Evolutionary conservation across 1,140 invertebrate species (phyloP).

Genomic region (Drosophila kanapiae): DNA sequence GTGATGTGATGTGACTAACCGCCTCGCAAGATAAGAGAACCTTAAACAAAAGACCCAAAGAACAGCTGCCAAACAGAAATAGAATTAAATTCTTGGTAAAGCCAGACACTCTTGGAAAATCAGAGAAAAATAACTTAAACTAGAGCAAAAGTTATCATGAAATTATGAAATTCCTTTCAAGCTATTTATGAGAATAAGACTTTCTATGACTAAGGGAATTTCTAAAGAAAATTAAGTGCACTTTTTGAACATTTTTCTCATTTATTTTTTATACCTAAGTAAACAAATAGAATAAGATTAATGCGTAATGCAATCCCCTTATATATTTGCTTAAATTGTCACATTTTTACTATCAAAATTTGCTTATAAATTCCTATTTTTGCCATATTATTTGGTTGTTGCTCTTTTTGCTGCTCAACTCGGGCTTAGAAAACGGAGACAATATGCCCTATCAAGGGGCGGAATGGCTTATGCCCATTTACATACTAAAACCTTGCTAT

Average conservation of each 20-base stretch:
- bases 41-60: constrained; percentile 5
- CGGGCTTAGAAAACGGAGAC: neutral
- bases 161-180: neutral
- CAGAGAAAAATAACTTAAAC: neutral
- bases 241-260: neutral
- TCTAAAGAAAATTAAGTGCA: neutral
- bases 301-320: neutral
- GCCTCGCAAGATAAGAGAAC: constrained; percentile 20
- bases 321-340: neutral
- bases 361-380: neutral
- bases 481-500: neutral
- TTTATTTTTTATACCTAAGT: neutral
- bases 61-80: constrained; percentile 11
- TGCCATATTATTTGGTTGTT: neutral
- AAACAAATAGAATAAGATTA: neutral
- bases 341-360: constrained; percentile 9
- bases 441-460: neutral
- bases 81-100: constrained; percentile 9
- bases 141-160: neutral
- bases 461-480: neutral
- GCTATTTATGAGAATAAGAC: neutral
- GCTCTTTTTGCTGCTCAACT: constrained; percentile 21
- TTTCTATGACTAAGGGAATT: neutral
- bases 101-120: constrained; percentile 1
- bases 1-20: constrained; percentile 36